Evolutionary conservation across 2,888 invertebrate genomes (phyloP), one percentile per base, ranked within the genome.

Genomic region (Synanthedon formicaeformis): DNA sequence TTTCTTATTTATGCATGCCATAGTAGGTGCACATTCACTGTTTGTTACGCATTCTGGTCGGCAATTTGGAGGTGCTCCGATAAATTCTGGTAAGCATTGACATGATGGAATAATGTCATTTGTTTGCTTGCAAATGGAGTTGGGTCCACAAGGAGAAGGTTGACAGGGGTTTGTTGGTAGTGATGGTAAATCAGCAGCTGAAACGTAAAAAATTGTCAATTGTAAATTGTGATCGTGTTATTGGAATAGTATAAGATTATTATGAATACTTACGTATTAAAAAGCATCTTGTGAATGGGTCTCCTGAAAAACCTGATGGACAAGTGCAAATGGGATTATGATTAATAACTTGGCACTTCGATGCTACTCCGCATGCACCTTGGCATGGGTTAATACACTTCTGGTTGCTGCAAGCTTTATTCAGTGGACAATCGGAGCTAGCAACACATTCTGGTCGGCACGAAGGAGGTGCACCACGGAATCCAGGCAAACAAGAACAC

Each of bases 81-180:
- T 88, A 70, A 89, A 94, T 52, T 90, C 89, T 4, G 89, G 81
- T 60, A 92, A 78, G 67, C 94, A 94, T 55, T 92, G 91, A 66
- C 94, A 94, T 1, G 93, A 91, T 34, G 93, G 91, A 53, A 89
- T 89, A 51, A 71, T 73, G 41, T 89, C 89, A 11, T 85, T 88
- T 12, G 82, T 77, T 60, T 80, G 81, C 59, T 89, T 89, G 63
- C 93, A 93, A 61, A 91, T 84, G 27, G 92, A 88, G 69, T 92
- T 92, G 1, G 93, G 90, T 41, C 94, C 94, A 71, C 94, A 94
- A 1, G 94, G 94, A 1, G 93, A 93, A 41, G 93, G 93, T 61
- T 89, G 89, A 65, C 94, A 94, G 8, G 91, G 92, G 68, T 93
- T 86, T n/a, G 60, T 56, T 50, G 69, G 65, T 50, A 74, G 67